Conservation (phyloP, 2,113 vertebrate genomes). For the Tautogolabrus adspersus region DNA sequence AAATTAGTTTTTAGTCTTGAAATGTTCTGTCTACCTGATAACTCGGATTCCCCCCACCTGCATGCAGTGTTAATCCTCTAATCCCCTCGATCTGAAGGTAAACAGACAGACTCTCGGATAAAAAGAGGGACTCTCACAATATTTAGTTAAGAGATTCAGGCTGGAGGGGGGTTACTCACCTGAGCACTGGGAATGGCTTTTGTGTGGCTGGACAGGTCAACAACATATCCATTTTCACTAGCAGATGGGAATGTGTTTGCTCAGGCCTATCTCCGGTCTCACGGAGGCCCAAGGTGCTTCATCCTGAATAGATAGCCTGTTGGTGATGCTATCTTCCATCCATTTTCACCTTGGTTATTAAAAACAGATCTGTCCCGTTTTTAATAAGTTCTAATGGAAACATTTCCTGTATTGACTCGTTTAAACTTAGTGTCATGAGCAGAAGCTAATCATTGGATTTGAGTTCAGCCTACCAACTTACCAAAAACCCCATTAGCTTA, state of each 20-base stretch:
- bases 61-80: slow-evolving; percentile 69
- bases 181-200: slow-evolving; percentile 78
- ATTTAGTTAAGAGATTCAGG: slow-evolving; percentile 88
- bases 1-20: background rate
- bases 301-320: slow-evolving; percentile 56
- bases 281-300: slow-evolving; percentile 50
- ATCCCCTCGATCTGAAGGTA: slow-evolving; percentile 80
- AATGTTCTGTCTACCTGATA: slow-evolving; percentile 15
- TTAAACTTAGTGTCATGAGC: background rate
- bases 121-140: slow-evolving; percentile 86
- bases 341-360: background rate
- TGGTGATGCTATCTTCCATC: slow-evolving; percentile 43
- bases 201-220: slow-evolving; percentile 77
- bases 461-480: background rate
- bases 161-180: slow-evolving; percentile 86
- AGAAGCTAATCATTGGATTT: background rate
- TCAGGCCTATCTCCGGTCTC: slow-evolving; percentile 72
- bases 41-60: slow-evolving; percentile 6
- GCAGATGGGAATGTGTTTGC: slow-evolving; percentile 78
- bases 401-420: background rate
- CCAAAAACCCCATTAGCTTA: slow-evolving; percentile 8
- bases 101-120: slow-evolving; percentile 82
- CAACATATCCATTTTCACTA: slow-evolving; percentile 83
- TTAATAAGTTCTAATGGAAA: background rate
- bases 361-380: background rate